A percentile compares a stretch with the other conserved stretches of the same genome.
Evolutionary conservation across 2,797 vertebrate genomes (phyloP).

Genomic region (Eptatretus atami): DNA sequence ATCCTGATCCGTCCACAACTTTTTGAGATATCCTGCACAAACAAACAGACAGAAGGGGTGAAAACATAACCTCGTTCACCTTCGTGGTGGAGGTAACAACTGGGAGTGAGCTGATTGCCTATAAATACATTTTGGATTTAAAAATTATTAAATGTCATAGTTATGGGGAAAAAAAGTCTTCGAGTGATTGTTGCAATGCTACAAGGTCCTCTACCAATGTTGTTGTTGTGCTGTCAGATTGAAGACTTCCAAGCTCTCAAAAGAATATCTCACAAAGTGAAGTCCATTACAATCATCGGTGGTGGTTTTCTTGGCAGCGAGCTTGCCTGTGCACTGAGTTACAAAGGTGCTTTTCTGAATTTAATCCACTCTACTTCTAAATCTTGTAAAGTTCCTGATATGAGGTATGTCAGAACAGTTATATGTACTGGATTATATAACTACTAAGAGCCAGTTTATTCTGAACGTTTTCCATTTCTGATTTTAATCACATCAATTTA

Average conservation of each 20-base stretch:
- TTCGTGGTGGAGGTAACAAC: too few relatives aligned
- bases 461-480: too few relatives aligned
- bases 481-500: too few relatives aligned
- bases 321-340: conserved; percentile 66
- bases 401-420: too few relatives aligned
- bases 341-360: conserved; percentile 23
- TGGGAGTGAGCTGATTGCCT: neutral
- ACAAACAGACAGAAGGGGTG: too few relatives aligned
- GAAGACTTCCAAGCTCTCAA: conserved; percentile 57
- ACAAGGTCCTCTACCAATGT: neutral
- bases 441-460: too few relatives aligned
- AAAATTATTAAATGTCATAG: neutral
- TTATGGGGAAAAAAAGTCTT: neutral
- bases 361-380: too few relatives aligned
- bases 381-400: too few relatives aligned
- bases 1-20: too few relatives aligned
- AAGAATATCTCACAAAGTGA: conserved; percentile 39
- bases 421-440: too few relatives aligned
- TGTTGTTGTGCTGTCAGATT: conserved; percentile 19
- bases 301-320: conserved; percentile 87
- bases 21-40: too few relatives aligned
- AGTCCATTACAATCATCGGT: conserved; percentile 60
- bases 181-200: neutral
- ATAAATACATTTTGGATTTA: neutral
- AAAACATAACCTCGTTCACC: too few relatives aligned